Evolutionary conservation across 2,888 invertebrate genomes (phyloP).

Genomic region (Cryptocheilus praepositus): DNA sequence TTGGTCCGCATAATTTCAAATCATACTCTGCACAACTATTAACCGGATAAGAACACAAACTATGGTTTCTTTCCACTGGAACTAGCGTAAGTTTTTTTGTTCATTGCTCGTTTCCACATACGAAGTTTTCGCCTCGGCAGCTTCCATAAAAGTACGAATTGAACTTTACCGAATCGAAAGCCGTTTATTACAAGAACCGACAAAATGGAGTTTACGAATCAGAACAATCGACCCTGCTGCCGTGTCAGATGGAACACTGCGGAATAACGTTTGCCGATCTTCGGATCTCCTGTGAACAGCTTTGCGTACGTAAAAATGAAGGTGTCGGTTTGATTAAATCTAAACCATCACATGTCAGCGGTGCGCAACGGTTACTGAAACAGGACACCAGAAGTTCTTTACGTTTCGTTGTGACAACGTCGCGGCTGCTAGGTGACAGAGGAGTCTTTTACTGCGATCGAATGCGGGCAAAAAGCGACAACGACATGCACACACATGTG

Average conservation of each 20-base stretch:
- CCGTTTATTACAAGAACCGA: neutral
- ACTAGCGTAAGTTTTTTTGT: no score
- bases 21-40: no score
- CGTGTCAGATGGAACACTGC: neutral
- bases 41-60: no score
- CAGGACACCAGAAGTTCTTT: conserved; percentile 1
- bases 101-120: no score
- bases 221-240: neutral
- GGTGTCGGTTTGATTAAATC: conserved; percentile 1
- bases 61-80: no score
- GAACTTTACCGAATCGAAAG: conserved; percentile 6
- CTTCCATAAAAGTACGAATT: conserved; percentile 25
- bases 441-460: conserved; percentile 34
- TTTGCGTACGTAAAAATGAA: neutral
- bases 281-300: neutral
- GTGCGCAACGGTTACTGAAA: neutral
- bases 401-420: neutral
- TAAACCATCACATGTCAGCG: neutral
- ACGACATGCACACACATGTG: conserved; percentile 20
- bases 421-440: conserved; percentile 33
- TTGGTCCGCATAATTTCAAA: no score
- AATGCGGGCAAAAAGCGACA: conserved; percentile 29
- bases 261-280: conserved; percentile 1
- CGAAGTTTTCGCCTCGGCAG: neutral
- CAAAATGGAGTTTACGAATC: conserved; percentile 14